Conservation (phyloP, 2,113 vertebrate genomes). For the Antigone vipio region DNA sequence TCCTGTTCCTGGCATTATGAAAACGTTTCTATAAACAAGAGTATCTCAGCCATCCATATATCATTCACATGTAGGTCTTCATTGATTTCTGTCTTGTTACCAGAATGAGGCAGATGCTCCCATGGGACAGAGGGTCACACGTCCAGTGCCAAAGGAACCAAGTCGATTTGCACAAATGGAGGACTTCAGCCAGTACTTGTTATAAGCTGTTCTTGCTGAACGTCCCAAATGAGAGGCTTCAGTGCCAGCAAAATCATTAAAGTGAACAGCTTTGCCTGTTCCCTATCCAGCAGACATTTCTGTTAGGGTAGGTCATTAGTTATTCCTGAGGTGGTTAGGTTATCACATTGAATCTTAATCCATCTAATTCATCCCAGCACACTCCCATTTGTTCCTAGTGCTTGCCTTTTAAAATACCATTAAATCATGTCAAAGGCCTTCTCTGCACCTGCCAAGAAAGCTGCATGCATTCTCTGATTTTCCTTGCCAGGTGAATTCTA, state of each 20-base stretch:
- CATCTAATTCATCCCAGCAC: conserved; percentile 51
- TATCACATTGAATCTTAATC: conserved; percentile 52
- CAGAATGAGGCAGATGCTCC: not conserved
- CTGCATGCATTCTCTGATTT: not conserved
- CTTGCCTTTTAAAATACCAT: conserved; percentile 41
- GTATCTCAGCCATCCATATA: not conserved
- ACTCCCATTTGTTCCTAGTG: conserved; percentile 40
- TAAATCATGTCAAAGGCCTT: conserved; percentile 51
- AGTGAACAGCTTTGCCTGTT: conserved; percentile 15
- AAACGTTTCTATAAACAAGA: not conserved
- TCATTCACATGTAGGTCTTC: not conserved
- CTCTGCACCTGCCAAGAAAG: conserved; percentile 52
- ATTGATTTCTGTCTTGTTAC: conserved; percentile 29
- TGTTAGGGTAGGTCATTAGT: conserved; percentile 47
- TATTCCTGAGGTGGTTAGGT: conserved; percentile 56
- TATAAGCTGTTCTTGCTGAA: conserved; percentile 12
- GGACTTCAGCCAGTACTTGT: conserved; percentile 17
- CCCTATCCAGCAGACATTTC: conserved; percentile 43
- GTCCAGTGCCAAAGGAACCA: not conserved
- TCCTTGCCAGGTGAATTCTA: conserved; percentile 43
- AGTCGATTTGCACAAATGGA: conserved; percentile 35
- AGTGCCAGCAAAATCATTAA: conserved; percentile 51
- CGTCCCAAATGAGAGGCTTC: not conserved
- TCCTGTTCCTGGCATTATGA: not conserved
- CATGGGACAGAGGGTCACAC: not conserved